Evolutionary conservation across 2,113 vertebrate genomes (phyloP).

Genomic region (Notarius quadriscutis): DNA sequence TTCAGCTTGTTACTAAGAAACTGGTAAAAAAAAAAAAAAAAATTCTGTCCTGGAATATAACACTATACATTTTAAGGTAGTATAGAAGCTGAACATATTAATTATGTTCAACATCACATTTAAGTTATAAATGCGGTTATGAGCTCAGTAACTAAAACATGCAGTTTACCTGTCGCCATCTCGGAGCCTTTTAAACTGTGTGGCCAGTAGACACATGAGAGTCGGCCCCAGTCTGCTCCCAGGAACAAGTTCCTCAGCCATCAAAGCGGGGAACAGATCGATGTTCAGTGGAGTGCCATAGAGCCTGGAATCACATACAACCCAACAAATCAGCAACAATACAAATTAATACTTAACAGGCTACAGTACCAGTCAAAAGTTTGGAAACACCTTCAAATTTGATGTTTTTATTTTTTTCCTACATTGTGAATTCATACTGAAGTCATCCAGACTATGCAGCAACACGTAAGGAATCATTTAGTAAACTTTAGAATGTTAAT

Average conservation of each 20-base stretch:
- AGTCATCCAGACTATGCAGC: no score
- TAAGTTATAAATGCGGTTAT: background rate
- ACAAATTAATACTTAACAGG: background rate
- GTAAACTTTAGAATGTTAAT: no score
- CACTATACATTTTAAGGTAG: background rate
- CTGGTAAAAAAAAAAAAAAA: no score
- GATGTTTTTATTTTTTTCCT: no score
- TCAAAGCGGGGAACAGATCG: conserved; percentile 94
- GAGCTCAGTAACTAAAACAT: no score
- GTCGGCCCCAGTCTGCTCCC: conserved; percentile 92
- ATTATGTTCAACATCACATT: background rate
- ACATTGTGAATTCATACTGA: no score
- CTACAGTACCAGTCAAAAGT: no score
- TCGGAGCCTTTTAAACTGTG: conserved; percentile 87
- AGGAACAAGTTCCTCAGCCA: conserved; percentile 93
- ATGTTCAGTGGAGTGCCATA: conserved; percentile 92
- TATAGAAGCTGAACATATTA: background rate
- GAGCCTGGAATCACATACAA: conserved; percentile 71
- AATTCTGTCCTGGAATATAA: background rate
- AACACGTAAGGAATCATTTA: no score
- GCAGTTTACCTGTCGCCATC: conserved; percentile 88
- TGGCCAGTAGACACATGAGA: conserved; percentile 88
- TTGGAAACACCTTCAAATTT: no score
- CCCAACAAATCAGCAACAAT: conserved; percentile 35
- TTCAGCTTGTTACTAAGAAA: no score